phyloP scores from a whole-genome alignment of 2,797 vertebrate species.

The Peromyscus nudipes region DNA sequence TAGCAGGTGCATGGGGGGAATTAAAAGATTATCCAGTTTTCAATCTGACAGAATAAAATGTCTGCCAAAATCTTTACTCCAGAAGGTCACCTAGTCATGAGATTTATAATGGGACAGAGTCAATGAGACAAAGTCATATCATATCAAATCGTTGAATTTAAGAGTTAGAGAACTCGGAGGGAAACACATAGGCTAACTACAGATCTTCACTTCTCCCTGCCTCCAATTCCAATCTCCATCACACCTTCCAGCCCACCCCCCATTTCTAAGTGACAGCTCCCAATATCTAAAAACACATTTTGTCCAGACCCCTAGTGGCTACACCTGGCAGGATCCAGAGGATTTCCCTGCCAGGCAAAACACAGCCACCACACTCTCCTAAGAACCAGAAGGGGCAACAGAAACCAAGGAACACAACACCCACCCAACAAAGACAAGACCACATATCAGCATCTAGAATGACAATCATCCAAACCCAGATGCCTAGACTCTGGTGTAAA shows the following conservation, averaged over 20 bases:
- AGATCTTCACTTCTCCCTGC: background rate
- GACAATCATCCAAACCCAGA: background rate
- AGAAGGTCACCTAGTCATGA: constrained; percentile 43
- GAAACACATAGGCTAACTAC: background rate
- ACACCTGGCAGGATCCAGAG: background rate
- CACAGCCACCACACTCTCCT: background rate
- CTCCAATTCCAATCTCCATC: background rate
- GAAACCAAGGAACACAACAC: background rate
- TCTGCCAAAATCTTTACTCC: constrained; percentile 42
- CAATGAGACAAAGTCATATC: constrained; percentile 46
- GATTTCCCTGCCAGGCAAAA: background rate
- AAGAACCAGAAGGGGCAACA: background rate
- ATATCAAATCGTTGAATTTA: constrained; percentile 36
- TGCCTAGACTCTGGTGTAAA: background rate
- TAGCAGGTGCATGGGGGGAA: background rate
- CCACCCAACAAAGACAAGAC: background rate
- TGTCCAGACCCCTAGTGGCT: background rate
- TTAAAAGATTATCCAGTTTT: constrained; percentile 62
- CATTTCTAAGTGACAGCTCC: background rate
- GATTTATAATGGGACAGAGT: constrained; percentile 4
- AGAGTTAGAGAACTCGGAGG: background rate
- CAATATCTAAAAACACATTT: background rate
- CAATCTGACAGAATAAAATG: constrained; percentile 49
- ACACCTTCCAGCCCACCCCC: background rate
- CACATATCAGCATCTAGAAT: background rate